phyloP scores from a whole-genome alignment of 2,113 vertebrate genomes.

The Maccullochella peelii region DNA sequence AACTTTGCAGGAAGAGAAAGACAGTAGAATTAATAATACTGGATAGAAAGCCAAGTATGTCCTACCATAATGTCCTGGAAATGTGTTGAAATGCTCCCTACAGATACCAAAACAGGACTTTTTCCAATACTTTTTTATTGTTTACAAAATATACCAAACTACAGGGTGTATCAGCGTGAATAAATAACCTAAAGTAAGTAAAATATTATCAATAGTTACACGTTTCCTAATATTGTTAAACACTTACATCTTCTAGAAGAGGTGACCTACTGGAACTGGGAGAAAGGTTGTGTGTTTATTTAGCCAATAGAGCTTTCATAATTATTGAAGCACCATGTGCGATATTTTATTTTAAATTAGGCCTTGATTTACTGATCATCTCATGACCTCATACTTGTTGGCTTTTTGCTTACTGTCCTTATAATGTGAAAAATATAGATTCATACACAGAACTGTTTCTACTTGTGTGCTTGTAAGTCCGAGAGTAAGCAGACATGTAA shows the following conservation, averaged over 20 bases:
- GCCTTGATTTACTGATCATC: too few species aligned
- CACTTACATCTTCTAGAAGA: too few species aligned
- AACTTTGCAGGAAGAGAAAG: constrained; percentile 80
- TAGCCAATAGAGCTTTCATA: too few species aligned
- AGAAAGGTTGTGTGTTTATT: too few species aligned
- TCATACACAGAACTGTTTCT: background rate
- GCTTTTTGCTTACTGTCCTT: too few species aligned
- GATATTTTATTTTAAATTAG: too few species aligned
- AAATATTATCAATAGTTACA: background rate
- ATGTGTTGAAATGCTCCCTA: background rate
- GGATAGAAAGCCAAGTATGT: background rate
- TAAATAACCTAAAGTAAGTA: background rate
- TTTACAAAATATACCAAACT: background rate
- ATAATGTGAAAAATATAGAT: too few species aligned
- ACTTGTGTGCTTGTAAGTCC: background rate
- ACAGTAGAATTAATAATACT: background rate
- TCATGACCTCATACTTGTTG: too few species aligned
- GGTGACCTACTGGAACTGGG: too few species aligned
- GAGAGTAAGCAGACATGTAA: background rate
- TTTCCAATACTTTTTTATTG: background rate
- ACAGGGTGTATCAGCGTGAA: background rate
- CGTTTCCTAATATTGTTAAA: background rate
- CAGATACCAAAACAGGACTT: background rate
- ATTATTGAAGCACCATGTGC: too few species aligned
- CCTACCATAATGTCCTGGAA: background rate